Conservation (phyloP, 37 sponge, comb jelly and placozoan genomes). For the Theonella swinhoei region DNA sequence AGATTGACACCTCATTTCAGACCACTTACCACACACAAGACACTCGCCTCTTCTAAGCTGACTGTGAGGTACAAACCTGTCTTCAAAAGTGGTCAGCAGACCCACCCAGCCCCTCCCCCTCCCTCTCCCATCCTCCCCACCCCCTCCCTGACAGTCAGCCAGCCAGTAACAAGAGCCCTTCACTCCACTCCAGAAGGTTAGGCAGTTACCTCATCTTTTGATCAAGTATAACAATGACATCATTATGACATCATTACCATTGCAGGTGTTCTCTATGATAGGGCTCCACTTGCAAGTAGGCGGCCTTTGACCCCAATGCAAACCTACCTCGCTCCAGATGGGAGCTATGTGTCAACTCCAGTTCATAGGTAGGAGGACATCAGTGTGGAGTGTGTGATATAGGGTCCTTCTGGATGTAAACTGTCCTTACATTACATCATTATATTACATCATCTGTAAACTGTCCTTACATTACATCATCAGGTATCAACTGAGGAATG, state of each 20-base stretch:
- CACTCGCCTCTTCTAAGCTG: background rate
- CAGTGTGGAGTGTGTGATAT: too few relatives aligned
- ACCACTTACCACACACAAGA: background rate
- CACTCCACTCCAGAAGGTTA: background rate
- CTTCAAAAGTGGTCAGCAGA: background rate
- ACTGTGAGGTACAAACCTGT: background rate
- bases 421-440: too few relatives aligned
- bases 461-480: too few relatives aligned
- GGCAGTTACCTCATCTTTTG: too few relatives aligned
- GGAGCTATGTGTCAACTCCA: background rate
- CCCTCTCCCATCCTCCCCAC: slow-evolving; percentile 7
- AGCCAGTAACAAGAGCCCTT: background rate
- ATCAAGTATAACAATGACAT: too few relatives aligned
- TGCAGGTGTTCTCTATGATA: slow-evolving; percentile 5
- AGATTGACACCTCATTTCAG: background rate
- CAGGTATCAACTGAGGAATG: too few relatives aligned
- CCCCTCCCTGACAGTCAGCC: background rate
- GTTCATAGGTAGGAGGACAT: background rate
- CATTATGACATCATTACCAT: too few relatives aligned
- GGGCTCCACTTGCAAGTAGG: background rate
- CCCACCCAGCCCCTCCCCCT: background rate
- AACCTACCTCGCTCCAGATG: slow-evolving; percentile 8
- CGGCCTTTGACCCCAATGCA: slow-evolving; percentile 13
- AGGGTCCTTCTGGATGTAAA: too few relatives aligned
- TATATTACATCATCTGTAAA: too few relatives aligned